Evolutionary conservation across 2,797 vertebrate genomes (phyloP).

Genomic region (Esox lucius): DNA sequence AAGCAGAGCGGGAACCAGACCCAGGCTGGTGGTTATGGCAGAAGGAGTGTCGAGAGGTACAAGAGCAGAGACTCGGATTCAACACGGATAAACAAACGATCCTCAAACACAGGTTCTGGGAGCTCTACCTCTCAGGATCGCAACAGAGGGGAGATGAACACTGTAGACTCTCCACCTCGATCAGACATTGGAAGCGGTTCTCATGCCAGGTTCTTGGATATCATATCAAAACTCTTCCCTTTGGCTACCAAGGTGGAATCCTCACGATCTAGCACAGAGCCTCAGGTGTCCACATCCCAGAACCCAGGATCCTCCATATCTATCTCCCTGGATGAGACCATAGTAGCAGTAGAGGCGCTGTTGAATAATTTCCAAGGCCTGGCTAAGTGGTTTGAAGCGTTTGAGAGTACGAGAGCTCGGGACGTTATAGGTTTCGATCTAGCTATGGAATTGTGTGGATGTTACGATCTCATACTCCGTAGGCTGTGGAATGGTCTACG

Average conservation of each 20-base stretch:
- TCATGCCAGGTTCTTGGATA: no score
- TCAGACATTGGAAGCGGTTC: slow-evolving; percentile 4
- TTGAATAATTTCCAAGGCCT: not conserved
- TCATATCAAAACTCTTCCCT: no score
- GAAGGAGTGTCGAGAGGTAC: not conserved
- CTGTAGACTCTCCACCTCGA: not conserved
- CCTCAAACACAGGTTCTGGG: not conserved
- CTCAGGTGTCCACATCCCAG: not conserved
- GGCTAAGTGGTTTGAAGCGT: slow-evolving; percentile 8
- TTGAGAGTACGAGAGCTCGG: not conserved
- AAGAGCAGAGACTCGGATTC: not conserved
- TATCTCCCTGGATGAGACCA: not conserved
- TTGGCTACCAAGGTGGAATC: not conserved
- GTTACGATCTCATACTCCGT: not conserved
- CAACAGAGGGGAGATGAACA: not conserved
- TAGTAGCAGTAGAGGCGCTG: not conserved
- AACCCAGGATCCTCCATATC: no score
- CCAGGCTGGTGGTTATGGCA: not conserved
- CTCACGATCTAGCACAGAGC: not conserved
- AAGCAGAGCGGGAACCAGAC: not conserved
- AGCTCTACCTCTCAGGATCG: not conserved
- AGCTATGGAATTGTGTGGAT: slow-evolving; percentile 19
- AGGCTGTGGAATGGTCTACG: not conserved
- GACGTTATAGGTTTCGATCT: slow-evolving; percentile 6
- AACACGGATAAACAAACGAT: not conserved